Evolutionary conservation across 2,888 invertebrate species (phyloP), one percentile per base, ranked within the genome.

Genomic region (Hoplodrina blanda): DNA sequence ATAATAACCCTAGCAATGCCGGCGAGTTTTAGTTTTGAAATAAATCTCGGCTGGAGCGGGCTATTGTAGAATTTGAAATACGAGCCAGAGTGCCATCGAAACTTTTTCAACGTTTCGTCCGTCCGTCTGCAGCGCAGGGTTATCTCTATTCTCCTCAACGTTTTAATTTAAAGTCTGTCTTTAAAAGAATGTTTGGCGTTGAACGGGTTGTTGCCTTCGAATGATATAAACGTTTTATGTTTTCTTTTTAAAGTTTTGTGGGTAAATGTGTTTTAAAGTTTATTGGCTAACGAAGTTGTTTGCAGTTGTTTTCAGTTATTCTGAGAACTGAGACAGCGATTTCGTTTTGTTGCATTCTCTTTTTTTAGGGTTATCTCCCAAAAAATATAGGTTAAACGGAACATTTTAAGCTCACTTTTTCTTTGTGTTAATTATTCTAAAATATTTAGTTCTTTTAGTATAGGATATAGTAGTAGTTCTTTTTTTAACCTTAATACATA

Each of bases 61-160:
- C 84, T 78, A 84, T 85, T 84, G 84, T 84, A 82, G 76, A 85
- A 84, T 88, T 88, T 87, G 85, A 89, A 89, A 88, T 87, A 87
- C 85, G 82, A 82, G 78, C 73, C 71, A 67, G 82, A 86, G 88
- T 76, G 82, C 87, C 77, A 89, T 89, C 83, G 88, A 88, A 89
- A 89, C 87, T 89, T 89, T 88, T 89, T 87, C 86, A 87, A 76
- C 87, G 77, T 82, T 86, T 82, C 87, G 87, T 85, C 78, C 77
- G 74, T 70, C 72, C 78, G 81, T 81, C 78, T 81, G 74, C 53
- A 78, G 79, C 76, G 50, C 56, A 83, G 82, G 81, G 82, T 72
- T 80, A 73, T 66, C 76, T 66, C 78, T 78, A 65, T 76, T 73
- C 75, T 65, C 55, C 62, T 72, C 70, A 68, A 76, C 69, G 70